Evolutionary conservation across 2,797 vertebrate genomes (phyloP), one percentile per base, ranked within the genome.

Genomic region (Semaprochilodus insignis): DNA sequence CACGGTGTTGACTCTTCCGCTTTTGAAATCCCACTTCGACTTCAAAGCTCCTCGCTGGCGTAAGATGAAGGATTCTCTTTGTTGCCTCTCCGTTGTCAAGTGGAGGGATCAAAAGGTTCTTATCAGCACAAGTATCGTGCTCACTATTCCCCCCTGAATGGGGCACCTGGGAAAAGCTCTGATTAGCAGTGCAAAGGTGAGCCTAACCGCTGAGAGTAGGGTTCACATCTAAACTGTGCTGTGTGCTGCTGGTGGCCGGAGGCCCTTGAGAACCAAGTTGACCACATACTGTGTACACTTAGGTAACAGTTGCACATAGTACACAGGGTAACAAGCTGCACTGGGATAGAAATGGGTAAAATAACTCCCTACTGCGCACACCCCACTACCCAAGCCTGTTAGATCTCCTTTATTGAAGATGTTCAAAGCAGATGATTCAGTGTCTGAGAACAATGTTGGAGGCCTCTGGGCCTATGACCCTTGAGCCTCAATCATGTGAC

Each of bases 51-150:
- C 63, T 60, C 19, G 19, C 27, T 60, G 62, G 25, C 2, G 48
- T 74, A 34, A 78, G 70, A 78, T 78, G 60, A 60, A 60, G 21
- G 34, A 36, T 83, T 66, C 60, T 83, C 3, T 65, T 48, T 74
- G n/a, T 71, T 82, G 57, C 52, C 60, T 69, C 66, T 69, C 67
- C 62, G n/a, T 34, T 82, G 75, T 83, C 62, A 74, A 60, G 52
- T 67, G 25, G 48, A 82, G 60, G 40, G 59, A 82, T 82, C 67
- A 82, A 73, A 82, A 72, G 31, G 52, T 34, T 74, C 72, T 6
- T 60, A 40, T 79, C 63, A 79, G 62, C 51, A 74, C 51, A 83
- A 48, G 63, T 51, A 79, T 78, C 76, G 59, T 66, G 52, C 73
- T 10, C 25, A 71, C 81, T 27, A 19, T 15, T 27, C 51, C 31